phyloP scores from a whole-genome alignment of 2,113 vertebrate genomes.

The Tachysurus vachellii region DNA sequence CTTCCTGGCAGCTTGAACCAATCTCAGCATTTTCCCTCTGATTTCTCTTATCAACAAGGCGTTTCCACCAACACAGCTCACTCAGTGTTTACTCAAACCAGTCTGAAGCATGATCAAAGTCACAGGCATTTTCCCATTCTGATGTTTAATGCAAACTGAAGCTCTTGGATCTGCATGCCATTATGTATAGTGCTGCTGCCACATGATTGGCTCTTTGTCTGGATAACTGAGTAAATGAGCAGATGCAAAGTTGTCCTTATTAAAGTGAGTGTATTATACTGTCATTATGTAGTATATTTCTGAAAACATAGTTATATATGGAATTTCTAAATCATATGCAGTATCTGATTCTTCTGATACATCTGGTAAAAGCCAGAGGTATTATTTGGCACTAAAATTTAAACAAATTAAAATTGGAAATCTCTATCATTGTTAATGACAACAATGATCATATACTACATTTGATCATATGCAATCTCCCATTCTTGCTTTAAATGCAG shows the following conservation, averaged over 20 bases:
- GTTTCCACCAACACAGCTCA: too few relatives aligned
- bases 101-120: too few relatives aligned
- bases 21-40: too few relatives aligned
- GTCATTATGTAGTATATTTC: background rate
- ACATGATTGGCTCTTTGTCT: background rate
- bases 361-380: background rate
- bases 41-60: too few relatives aligned
- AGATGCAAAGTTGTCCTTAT: background rate
- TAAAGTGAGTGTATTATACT: background rate
- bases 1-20: too few relatives aligned
- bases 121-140: too few relatives aligned
- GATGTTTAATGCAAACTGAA: too few relatives aligned
- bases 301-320: background rate
- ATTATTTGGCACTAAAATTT: background rate
- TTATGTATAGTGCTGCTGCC: background rate
- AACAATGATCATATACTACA: background rate
- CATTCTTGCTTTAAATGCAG: conserved; percentile 6
- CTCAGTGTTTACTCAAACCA: too few relatives aligned
- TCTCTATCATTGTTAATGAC: conserved; percentile 22
- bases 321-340: background rate
- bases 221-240: background rate
- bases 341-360: background rate
- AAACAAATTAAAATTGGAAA: background rate
- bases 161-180: background rate
- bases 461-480: background rate